Percentiles rank a stretch among this genome's conserved stretches.
phyloP scores from a whole-genome alignment of 1,140 invertebrate genomes.

The Eumeta japonica region DNA sequence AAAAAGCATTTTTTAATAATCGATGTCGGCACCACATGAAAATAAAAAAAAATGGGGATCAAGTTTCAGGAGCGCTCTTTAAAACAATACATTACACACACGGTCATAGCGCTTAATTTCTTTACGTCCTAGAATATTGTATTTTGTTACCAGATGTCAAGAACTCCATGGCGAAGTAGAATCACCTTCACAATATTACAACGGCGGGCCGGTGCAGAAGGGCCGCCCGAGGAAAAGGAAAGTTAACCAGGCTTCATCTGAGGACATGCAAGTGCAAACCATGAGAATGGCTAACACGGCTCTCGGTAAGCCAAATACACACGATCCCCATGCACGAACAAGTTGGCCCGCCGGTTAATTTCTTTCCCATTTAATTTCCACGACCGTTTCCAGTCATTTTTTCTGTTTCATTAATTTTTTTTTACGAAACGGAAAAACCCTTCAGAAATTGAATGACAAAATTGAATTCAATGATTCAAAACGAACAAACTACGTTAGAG shows the following conservation, averaged over 20 bases:
- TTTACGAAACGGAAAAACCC: not conserved
- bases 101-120: no score
- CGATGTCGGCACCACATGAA: no score
- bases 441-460: not conserved
- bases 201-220: slow-evolving; percentile 67
- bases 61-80: no score
- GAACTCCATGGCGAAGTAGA: slow-evolving; percentile 57
- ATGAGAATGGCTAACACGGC: slow-evolving; percentile 71
- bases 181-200: slow-evolving; percentile 62
- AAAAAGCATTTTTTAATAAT: no score
- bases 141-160: slow-evolving; percentile 48
- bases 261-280: slow-evolving; percentile 63
- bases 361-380: not conserved
- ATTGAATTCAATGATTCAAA: not conserved
- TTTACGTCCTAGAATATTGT: no score
- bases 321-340: not conserved
- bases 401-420: no score
- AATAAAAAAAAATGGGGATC: no score
- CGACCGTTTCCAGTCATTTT: slow-evolving; percentile 1
- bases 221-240: slow-evolving; percentile 83
- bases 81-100: no score
- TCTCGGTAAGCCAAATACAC: slow-evolving; percentile 59
- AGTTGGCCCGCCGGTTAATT: slow-evolving; percentile 3
- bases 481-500: not conserved
- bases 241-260: slow-evolving; percentile 55